A percentile compares a stretch with the other conserved stretches of the same genome.
These are phyloP conservation scores for Endomychus coccineus DNA, from an alignment of 2,888 invertebrate genomes.

Conservation along the genomic window DNA sequence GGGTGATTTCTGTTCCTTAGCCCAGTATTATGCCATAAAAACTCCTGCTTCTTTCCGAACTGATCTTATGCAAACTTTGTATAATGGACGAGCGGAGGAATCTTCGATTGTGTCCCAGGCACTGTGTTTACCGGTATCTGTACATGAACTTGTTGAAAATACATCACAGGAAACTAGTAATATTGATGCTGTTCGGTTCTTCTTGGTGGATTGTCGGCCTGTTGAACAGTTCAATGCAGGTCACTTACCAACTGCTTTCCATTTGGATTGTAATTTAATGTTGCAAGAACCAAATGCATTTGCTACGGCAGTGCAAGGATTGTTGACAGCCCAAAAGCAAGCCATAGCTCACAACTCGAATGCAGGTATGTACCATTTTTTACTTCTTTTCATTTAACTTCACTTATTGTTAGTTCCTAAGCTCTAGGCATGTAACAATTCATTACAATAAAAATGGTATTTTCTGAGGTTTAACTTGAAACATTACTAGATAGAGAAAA, in stretches of 20 bases:
- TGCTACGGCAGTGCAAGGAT: slow-evolving; percentile 86
- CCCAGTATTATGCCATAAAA: slow-evolving; percentile 90
- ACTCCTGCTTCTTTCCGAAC: slow-evolving; percentile 90
- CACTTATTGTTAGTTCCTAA: not conserved
- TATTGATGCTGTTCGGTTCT: slow-evolving; percentile 68
- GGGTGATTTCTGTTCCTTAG: slow-evolving; percentile 91
- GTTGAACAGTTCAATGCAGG: slow-evolving; percentile 96
- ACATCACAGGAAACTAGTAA: slow-evolving; percentile 58
- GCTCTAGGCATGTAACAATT: not conserved
- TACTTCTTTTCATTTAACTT: too few species aligned
- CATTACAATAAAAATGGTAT: too few species aligned
- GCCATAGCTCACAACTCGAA: slow-evolving; percentile 79
- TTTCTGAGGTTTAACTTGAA: too few species aligned
- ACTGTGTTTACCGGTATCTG: slow-evolving; percentile 92
- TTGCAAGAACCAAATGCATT: slow-evolving; percentile 94
- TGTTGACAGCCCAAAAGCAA: slow-evolving; percentile 82
- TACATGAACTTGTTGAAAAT: slow-evolving; percentile 84
- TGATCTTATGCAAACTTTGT: slow-evolving; percentile 64
- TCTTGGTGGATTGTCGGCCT: slow-evolving; percentile 94
- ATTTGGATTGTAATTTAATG: slow-evolving; percentile 95
- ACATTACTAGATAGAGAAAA: too few species aligned
- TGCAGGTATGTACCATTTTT: slow-evolving; percentile 48
- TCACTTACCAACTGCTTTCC: slow-evolving; percentile 95
- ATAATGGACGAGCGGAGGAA: slow-evolving; percentile 19
- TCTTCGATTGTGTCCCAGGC: slow-evolving; percentile 52